Conservation (phyloP, 2,888 invertebrate genomes). For the Geotrupes spiniger region DNA sequence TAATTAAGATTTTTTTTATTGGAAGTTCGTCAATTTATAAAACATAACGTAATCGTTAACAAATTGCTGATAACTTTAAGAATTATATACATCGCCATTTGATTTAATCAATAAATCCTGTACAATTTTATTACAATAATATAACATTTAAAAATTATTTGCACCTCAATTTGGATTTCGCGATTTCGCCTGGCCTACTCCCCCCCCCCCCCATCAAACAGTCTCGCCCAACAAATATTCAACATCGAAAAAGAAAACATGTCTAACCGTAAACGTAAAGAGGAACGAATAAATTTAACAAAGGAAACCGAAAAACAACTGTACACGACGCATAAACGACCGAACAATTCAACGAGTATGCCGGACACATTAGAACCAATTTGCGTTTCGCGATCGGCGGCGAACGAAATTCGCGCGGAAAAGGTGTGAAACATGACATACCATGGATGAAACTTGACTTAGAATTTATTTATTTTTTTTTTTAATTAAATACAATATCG, state of each 20-base stretch:
- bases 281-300: no score
- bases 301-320: no score
- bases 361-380: no score
- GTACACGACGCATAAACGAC: no score
- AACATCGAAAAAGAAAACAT: constrained; percentile 14
- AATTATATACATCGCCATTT: constrained; percentile 28
- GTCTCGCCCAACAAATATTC: constrained; percentile 12
- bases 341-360: no score
- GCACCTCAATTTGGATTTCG: constrained; percentile 19
- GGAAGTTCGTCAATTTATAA: constrained; percentile 41
- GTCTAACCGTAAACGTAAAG: no score
- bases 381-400: no score
- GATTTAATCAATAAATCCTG: constrained; percentile 19
- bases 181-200: constrained; percentile 4
- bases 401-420: no score
- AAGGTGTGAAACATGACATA: no score
- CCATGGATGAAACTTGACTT: no score
- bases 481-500: no score
- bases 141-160: constrained; percentile 18
- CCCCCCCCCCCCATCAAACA: constrained; percentile 2
- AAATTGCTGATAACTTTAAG: constrained; percentile 38
- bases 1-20: constrained; percentile 16
- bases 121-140: constrained; percentile 18
- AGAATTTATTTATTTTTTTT: no score
- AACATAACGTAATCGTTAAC: constrained; percentile 50